phyloP scores from a whole-genome alignment of 2,888 invertebrate genomes.

The Ichneumoninae sp. region DNA sequence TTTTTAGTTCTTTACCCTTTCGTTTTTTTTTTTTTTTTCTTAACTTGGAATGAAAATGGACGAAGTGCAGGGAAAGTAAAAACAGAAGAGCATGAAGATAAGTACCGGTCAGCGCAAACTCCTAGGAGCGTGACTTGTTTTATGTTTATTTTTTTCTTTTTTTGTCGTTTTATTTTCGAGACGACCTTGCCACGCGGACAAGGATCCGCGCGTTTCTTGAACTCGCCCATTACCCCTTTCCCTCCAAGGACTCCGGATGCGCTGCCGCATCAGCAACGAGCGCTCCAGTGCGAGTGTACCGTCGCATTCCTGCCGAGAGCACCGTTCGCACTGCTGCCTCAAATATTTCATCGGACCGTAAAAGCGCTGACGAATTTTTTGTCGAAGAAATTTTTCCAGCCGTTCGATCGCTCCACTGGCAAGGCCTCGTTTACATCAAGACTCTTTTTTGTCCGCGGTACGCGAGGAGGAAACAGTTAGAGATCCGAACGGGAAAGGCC shows the following conservation, averaged over 20 bases:
- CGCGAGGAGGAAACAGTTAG: not conserved
- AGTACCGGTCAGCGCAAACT: constrained; percentile 55
- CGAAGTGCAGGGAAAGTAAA: constrained; percentile 35
- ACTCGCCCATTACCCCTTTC: constrained; percentile 68
- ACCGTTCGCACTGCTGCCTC: constrained; percentile 17
- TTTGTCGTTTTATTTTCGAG: constrained; percentile 73
- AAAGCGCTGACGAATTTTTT: not conserved
- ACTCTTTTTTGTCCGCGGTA: not conserved
- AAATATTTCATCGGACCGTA: not conserved
- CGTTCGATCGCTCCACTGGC: not conserved
- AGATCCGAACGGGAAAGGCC: not conserved
- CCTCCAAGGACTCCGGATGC: constrained; percentile 11
- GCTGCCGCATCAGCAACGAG: constrained; percentile 20
- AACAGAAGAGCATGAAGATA: constrained; percentile 49
- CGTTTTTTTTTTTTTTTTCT: not conserved
- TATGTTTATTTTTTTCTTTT: constrained; percentile 69
- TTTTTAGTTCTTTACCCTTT: not conserved
- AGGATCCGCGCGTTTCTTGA: constrained; percentile 82
- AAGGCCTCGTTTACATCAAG: not conserved
- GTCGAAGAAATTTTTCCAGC: not conserved
- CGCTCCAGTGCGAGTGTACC: not conserved
- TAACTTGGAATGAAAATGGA: constrained; percentile 39
- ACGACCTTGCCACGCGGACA: constrained; percentile 81
- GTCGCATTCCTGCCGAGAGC: constrained; percentile 18
- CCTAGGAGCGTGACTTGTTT: constrained; percentile 57